phyloP scores from a whole-genome alignment of 2,797 vertebrate genomes.

The Cuculus canorus region DNA sequence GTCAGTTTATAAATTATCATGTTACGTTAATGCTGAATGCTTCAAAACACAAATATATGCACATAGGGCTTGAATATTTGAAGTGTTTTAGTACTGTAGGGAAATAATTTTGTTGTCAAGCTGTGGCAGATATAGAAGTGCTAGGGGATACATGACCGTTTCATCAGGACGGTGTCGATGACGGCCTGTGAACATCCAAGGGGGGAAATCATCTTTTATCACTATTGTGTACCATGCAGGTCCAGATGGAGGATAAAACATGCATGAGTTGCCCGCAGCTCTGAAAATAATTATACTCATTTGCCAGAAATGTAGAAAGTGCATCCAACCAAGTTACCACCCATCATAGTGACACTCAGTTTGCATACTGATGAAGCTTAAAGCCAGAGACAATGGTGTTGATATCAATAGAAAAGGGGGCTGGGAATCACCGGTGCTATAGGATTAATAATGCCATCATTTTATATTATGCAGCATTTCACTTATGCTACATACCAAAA shows the following conservation, averaged over 20 bases:
- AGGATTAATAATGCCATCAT: constrained; percentile 82
- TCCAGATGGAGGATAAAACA: constrained; percentile 95
- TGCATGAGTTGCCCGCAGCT: constrained; percentile 91
- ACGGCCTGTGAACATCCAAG: constrained; percentile 82
- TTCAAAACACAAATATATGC: constrained; percentile 84
- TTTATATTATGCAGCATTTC: constrained; percentile 80
- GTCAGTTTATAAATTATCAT: constrained; percentile 83
- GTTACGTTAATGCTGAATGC: constrained; percentile 79
- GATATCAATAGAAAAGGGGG: constrained; percentile 76
- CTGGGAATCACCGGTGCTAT: constrained; percentile 71
- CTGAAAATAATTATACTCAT: constrained; percentile 94
- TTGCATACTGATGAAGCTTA: constrained; percentile 90
- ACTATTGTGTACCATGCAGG: constrained; percentile 83
- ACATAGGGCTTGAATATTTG: constrained; percentile 80
- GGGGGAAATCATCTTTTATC: constrained; percentile 87
- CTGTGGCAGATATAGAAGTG: constrained; percentile 84
- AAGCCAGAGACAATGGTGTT: constrained; percentile 81
- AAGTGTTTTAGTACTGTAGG: constrained; percentile 82
- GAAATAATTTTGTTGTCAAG: constrained; percentile 87
- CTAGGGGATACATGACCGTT: constrained; percentile 83
- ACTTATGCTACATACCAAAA: constrained; percentile 73
- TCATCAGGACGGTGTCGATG: constrained; percentile 79
- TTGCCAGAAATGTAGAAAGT: constrained; percentile 90
- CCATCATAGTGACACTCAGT: constrained; percentile 87
- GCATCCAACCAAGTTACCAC: constrained; percentile 91